Evolutionary conservation across 2,113 vertebrate species (phyloP).

Genomic region (Dinomys branickii): DNA sequence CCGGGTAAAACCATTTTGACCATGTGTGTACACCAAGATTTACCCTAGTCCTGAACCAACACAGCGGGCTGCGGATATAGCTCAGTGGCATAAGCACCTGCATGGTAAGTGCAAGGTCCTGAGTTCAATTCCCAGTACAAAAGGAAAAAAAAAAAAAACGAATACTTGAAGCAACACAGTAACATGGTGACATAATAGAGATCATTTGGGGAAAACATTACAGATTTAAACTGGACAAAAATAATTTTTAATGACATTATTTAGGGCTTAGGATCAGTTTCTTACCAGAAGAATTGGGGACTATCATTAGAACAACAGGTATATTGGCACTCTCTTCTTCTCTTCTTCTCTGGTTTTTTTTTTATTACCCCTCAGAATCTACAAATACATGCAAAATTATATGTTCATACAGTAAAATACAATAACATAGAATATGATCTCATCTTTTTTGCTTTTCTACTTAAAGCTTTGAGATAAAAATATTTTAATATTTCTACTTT

Average conservation of each 20-base stretch:
- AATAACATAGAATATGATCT: background rate
- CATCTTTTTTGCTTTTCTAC: slow-evolving; percentile 15
- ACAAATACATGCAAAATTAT: background rate
- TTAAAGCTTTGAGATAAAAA: background rate
- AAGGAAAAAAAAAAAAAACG: no score
- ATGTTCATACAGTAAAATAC: background rate
- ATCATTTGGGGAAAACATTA: background rate
- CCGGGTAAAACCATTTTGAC: background rate
- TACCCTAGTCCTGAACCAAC: background rate
- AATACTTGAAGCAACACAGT: background rate
- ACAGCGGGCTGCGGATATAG: no score
- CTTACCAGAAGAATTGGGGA: background rate
- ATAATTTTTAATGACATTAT: background rate
- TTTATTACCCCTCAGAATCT: background rate
- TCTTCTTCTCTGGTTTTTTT: background rate
- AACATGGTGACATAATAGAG: background rate
- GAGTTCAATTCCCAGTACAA: no score
- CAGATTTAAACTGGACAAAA: background rate
- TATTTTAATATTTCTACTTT: background rate
- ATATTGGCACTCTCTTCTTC: background rate
- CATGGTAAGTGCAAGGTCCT: no score
- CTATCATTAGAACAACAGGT: background rate
- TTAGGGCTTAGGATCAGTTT: background rate
- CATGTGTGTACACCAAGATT: background rate
- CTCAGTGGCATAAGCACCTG: no score